Evolutionary conservation across 1,140 invertebrate genomes (phyloP), one percentile per base, ranked within the genome.

Genomic region (Aplysia californica): DNA sequence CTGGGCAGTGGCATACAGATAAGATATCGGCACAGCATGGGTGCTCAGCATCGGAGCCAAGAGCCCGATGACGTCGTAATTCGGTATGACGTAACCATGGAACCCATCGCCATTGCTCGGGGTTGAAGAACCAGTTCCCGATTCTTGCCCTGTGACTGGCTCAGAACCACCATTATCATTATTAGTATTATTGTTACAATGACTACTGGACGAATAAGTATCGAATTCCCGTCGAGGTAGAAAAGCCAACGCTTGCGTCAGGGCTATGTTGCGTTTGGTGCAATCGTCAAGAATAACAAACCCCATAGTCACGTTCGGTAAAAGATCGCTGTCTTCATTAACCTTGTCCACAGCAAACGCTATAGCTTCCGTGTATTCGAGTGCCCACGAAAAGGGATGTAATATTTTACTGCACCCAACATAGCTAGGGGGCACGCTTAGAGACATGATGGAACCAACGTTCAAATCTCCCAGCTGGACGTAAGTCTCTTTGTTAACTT

Each of bases 11-110:
- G 91, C 87, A 35, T 92, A 84, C 18, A 93, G 85, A 80, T 92
- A 91, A 15, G 92, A 92, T 29, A 92, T 93, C 84, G 94, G 93
- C 0, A 94, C 86, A 0, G 93, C 93, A 18, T 94, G 93, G 0
- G 93, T 93, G 80, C 93, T 79, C 21, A 41, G 66, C 23, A 58
- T 55, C n/a, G 78, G 70, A 0, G 79, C 84, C 26, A 85, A 59
- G 5, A 83, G 77, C 1, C 76, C 80, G 20, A 82, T 44, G 36
- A 84, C 78, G 69, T 84, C 80, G 76, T 79, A 80, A 0, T 50
- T 39, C n/a, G 56, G 31, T 23, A 66, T 65, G n/a, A n/a, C n/a
- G n/a, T n/a, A n/a, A n/a, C n/a, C n/a, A n/a, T n/a, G n/a, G n/a
- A n/a, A n/a, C n/a, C n/a, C n/a, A n/a, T n/a, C n/a, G n/a, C n/a